Percentiles rank a stretch among this genome's conserved stretches.
phyloP scores from a whole-genome alignment of 2,797 vertebrate species.

The Sebastolobus alascanus region DNA sequence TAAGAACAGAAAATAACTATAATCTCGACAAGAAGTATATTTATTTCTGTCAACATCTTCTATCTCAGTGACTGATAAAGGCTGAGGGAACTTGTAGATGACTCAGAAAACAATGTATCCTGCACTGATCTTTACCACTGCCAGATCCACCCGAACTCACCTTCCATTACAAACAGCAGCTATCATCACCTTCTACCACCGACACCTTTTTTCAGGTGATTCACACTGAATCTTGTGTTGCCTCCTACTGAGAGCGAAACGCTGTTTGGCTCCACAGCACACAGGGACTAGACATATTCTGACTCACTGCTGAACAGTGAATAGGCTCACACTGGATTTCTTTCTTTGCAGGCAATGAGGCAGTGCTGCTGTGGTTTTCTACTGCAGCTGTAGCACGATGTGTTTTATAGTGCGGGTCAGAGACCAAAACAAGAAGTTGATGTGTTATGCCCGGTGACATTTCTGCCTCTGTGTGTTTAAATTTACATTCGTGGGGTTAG shows the following conservation, averaged over 20 bases:
- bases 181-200: constrained; percentile 23
- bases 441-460: constrained; percentile 3
- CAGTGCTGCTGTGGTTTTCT: constrained; percentile 20
- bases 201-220: constrained; percentile 23
- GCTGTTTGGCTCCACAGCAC: constrained; percentile 25
- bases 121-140: constrained; percentile 20
- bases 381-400: not conserved
- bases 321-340: constrained; percentile 22
- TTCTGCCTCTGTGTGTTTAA: constrained; percentile 35
- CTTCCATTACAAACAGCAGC: constrained; percentile 28
- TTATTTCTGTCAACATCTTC: constrained; percentile 19
- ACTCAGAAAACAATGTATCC: constrained; percentile 26
- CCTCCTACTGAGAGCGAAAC: constrained; percentile 29
- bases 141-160: constrained; percentile 22
- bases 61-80: constrained; percentile 17
- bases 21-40: constrained; percentile 6
- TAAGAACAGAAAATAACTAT: constrained; percentile 20
- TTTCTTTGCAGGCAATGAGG: constrained; percentile 39
- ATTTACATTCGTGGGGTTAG: constrained; percentile 16
- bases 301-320: constrained; percentile 36
- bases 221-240: constrained; percentile 21
- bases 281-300: constrained; percentile 21
- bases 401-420: constrained; percentile 24
- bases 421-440: constrained; percentile 45
- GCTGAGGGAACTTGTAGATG: constrained; percentile 21